Evolutionary conservation across 2,797 vertebrate species (phyloP), one percentile per base, ranked within the genome.

Genomic region (Triplophysa bombifrons): DNA sequence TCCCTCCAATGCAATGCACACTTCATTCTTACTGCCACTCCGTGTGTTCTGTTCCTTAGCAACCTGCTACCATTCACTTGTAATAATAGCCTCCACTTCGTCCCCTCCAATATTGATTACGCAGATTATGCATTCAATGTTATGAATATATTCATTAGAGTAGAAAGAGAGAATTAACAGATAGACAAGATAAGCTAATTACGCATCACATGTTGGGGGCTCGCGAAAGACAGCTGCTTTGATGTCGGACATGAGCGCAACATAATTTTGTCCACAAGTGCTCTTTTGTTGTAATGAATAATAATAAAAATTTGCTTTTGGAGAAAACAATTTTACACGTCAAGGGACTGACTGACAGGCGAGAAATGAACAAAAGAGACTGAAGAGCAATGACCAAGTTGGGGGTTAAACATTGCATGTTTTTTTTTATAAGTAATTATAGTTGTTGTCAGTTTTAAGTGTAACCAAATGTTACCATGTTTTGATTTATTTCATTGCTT

Each of bases 11-110:
- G 85, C 84, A 74, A 87, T 84, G 81, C 85, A 85, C 84, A 83
- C 84, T 84, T 88, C 85, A 85, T 84, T 81, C 73, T 71, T 53
- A 85, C 84, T 50, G 30, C 74, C 86, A 20, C 72, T 69, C 85
- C 85, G 86, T 58, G 74, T 83, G 72, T 89, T 86, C 91, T 85
- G 93, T 94, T 93, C 86, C 93, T 89, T 91, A 90, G 93, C 93
- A 94, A 94, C 93, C 69, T 80, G 86, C 90, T 89, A 83, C 84
- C 86, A 89, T 91, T 92, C 90, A 86, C 91, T 91, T 88, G 85
- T 86, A 91, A 90, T 88, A 92, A 90, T 89, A 88, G 80, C 81
- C 69, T 80, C 84, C 86, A 83, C 85, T 86, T 91, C 85, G 85
- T 84, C 58, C 83, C 74, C 68, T 70, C 83, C 79, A 65, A 80